These are phyloP conservation scores for Ceratoteleas bidentatus DNA, from an alignment of 1,140 invertebrate species.

Conservation along the genomic window DNA sequence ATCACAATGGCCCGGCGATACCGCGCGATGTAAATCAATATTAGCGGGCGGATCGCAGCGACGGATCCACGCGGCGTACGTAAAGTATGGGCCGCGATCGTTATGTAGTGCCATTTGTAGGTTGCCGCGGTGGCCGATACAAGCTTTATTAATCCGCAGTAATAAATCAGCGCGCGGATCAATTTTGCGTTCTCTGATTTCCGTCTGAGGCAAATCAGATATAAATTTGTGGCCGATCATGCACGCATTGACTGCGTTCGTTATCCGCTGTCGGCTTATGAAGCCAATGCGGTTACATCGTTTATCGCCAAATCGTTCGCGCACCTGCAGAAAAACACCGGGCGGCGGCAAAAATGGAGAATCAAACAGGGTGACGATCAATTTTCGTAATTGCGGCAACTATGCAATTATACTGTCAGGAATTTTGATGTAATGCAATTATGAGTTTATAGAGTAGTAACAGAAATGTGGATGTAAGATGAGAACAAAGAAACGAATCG, in stretches of 20 bases:
- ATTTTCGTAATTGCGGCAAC: too few species aligned
- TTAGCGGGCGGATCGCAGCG: slow-evolving; percentile 53
- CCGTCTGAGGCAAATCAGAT: slow-evolving; percentile 75
- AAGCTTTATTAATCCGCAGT: slow-evolving; percentile 77
- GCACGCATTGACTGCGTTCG: slow-evolving; percentile 69
- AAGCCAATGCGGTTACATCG: slow-evolving; percentile 64
- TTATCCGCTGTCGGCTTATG: slow-evolving; percentile 67
- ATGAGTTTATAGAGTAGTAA: too few species aligned
- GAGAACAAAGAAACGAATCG: too few species aligned
- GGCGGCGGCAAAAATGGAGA: too few species aligned
- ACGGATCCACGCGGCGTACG: slow-evolving; percentile 40
- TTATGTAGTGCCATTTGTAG: slow-evolving; percentile 58
- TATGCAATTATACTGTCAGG: too few species aligned
- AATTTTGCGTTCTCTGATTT: slow-evolving; percentile 77
- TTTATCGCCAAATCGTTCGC: slow-evolving; percentile 62
- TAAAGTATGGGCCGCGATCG: slow-evolving; percentile 65
- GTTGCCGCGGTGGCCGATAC: slow-evolving; percentile 69
- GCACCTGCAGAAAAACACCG: too few species aligned
- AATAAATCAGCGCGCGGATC: slow-evolving; percentile 78
- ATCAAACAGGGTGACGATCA: too few species aligned
- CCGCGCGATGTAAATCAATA: slow-evolving; percentile 71
- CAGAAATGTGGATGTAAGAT: too few species aligned
- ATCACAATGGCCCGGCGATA: slow-evolving; percentile 56
- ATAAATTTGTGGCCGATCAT: slow-evolving; percentile 76
- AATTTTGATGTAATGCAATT: too few species aligned